Percentiles rank a stretch among this genome's conserved stretches.
Conservation (phyloP, 2,797 vertebrate species). For the Lagodon rhomboides region DNA sequence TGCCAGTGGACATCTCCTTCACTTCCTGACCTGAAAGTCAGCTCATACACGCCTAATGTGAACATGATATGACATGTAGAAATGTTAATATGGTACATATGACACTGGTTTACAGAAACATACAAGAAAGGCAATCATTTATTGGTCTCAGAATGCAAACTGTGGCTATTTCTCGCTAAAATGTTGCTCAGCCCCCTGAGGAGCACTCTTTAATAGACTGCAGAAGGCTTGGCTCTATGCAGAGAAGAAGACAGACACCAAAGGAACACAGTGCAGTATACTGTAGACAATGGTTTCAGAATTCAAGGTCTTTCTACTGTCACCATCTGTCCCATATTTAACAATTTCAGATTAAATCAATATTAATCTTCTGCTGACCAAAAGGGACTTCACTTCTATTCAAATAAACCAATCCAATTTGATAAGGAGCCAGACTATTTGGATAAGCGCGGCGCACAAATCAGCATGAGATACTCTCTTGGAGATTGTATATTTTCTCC, state of each 20-base stretch:
- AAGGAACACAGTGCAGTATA: slow-evolving; percentile 35
- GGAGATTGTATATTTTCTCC: slow-evolving; percentile 70
- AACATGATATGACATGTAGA: no score
- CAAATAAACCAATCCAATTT: slow-evolving; percentile 79
- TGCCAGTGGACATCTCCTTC: no score
- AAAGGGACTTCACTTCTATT: slow-evolving; percentile 75
- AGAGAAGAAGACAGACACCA: slow-evolving; percentile 44
- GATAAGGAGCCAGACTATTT: slow-evolving; percentile 78
- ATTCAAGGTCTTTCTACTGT: slow-evolving; percentile 72
- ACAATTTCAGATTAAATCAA: slow-evolving; percentile 84
- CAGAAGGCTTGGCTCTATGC: slow-evolving; percentile 23
- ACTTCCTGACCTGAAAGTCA: no score
- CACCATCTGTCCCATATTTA: slow-evolving; percentile 77
- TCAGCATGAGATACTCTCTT: slow-evolving; percentile 64
- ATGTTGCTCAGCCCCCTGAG: neutral
- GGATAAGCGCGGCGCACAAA: slow-evolving; percentile 71
- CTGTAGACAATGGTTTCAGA: slow-evolving; percentile 46
- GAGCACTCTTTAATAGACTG: slow-evolving; percentile 19
- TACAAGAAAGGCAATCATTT: neutral
- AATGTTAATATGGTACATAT: no score
- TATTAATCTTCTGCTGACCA: slow-evolving; percentile 77
- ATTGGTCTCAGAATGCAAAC: neutral
- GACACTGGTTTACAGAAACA: no score
- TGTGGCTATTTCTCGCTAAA: neutral
- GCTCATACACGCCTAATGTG: no score